Base-by-base conservation (phyloP, 2,888 invertebrate species). In the Stenichneumon culpator region DNA sequence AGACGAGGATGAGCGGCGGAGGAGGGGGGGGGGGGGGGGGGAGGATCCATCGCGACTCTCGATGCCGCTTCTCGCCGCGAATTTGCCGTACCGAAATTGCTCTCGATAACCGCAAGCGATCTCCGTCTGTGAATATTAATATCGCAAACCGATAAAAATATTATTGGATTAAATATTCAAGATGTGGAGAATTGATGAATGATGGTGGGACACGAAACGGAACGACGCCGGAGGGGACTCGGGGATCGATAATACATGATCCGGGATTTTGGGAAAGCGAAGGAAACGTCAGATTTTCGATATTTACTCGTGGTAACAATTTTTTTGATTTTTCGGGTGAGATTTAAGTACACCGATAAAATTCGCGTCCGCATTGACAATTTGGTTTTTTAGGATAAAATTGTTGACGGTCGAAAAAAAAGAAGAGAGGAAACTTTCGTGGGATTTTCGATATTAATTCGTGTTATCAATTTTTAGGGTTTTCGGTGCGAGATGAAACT, bases 51-150 rank as follows among this genome's bases (percentile, higher is more conserved):
- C 57, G 47, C 28, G 47, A 19, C 2, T 14, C 32, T 65, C 54
- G 84, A 82, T 75, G 84, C 75, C 81, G 63, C 57, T 75, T 82
- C 75, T 77, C 82, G 72, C 79, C 75, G 63, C 82, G 75, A 68
- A 85, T 82, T 82, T 85, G 67, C 85, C 79, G 75, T 60, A 50
- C 50, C 79, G 67, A 82, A 79, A 85, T 82, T 85, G 72, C 79
- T 75, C 63, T 63, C 79, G 85, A 85, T 85, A 85, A 85, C 85
- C 85, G 72, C 84, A 72, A 81, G 50, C 75, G 75, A 79, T 82
- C 72, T 82, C 50, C 47, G 22, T 63, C n/a, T 65, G 16, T 70
- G 60, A 47, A 72, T 81, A 80, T 77, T 65, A 82, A 79, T 82
- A 82, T 65, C 68, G 47, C 47, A 16, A 52, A 57, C 47, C 28